Evolutionary conservation across 2,797 vertebrate species (phyloP), one percentile per base, ranked within the genome.

Genomic region (Trichosurus vulpecula): DNA sequence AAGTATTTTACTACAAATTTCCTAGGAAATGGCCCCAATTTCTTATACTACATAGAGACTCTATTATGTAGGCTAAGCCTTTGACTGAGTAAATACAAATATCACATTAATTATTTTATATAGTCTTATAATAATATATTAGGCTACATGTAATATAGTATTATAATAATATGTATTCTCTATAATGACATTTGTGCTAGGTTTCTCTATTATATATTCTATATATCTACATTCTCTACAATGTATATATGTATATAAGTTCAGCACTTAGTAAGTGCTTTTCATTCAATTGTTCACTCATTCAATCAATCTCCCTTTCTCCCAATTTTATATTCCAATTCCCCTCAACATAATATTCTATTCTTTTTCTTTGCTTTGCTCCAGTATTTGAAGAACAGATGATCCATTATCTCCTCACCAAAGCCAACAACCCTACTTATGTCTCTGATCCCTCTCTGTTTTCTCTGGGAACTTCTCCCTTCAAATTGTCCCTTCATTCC

Each of bases 1-100:
- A 97, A 91, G 41, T 92, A 54, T 51, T 96, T 95, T 94, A 54
- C n/a, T 54, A 58, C 61, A 95, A 96, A 94, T 97, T 94, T 95
- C 90, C 52, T 92, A 61, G 87, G 91, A 97, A 96, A 97, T 95
- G 92, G 90, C 56, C 51, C 95, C 56, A 52, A 53, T 96, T 96
- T 96, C 47, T 96, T 95, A 30, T 93, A 96, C 61, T 51, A 16
- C 30, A 29, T 94, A 56, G 6, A 41, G 53, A n/a, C 0, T 25
- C 61, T 66, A 6, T n/a, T 66, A 66, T 19, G 2, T n/a, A 31
- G 12, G 53, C 31, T 89, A 92, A 89, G 56, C 55, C 35, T 90
- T 93, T 94, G 29, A 27, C 55, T 52, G 91, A 92, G 91, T 61
- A 57, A 12, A 53, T 52, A 92, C 66, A 93, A 55, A 22, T 6